A percentile compares a stretch with the other conserved stretches of the same genome.
These are phyloP conservation scores for Martes martes DNA, from an alignment of 2,113 vertebrate genomes.

Conservation along the genomic window DNA sequence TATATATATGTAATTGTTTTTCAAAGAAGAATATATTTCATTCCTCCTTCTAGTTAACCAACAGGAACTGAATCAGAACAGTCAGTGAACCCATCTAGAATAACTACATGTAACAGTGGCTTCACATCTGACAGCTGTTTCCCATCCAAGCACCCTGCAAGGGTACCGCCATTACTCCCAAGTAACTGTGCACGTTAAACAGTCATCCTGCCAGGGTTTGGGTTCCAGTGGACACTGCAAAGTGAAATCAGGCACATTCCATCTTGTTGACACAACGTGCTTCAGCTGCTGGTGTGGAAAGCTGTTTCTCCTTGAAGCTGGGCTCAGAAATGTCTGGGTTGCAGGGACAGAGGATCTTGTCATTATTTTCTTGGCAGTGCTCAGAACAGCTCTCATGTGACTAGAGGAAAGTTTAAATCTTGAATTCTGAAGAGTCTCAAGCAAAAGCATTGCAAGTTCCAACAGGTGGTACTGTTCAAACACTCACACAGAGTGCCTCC, in stretches of 20 bases:
- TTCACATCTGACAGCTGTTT: conserved; percentile 73
- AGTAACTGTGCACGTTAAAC: conserved; percentile 42
- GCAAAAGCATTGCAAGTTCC: conserved; percentile 54
- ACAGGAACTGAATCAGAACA: neutral
- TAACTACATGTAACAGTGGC: conserved; percentile 7
- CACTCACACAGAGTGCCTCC: conserved; percentile 22
- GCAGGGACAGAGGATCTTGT: conserved; percentile 65
- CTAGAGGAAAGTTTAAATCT: conserved; percentile 60
- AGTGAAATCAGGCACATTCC: conserved; percentile 77
- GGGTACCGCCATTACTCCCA: conserved; percentile 44
- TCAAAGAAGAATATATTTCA: neutral
- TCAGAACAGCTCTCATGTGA: conserved; percentile 39
- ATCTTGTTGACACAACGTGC: conserved; percentile 70
- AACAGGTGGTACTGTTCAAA: conserved; percentile 64
- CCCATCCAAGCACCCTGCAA: conserved; percentile 54
- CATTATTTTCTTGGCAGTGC: conserved; percentile 70
- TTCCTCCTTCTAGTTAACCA: neutral
- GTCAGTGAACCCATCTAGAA: neutral
- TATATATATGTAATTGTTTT: neutral
- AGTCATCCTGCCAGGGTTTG: conserved; percentile 44
- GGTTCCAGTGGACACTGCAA: conserved; percentile 66
- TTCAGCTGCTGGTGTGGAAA: conserved; percentile 73
- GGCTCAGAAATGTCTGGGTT: conserved; percentile 72
- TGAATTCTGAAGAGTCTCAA: conserved; percentile 47
- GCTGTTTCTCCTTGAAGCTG: conserved; percentile 71